A percentile compares a stretch with the other conserved stretches of the same genome.
phyloP scores from a whole-genome alignment of 2,797 vertebrate species.

The Poeciliopsis turneri region DNA sequence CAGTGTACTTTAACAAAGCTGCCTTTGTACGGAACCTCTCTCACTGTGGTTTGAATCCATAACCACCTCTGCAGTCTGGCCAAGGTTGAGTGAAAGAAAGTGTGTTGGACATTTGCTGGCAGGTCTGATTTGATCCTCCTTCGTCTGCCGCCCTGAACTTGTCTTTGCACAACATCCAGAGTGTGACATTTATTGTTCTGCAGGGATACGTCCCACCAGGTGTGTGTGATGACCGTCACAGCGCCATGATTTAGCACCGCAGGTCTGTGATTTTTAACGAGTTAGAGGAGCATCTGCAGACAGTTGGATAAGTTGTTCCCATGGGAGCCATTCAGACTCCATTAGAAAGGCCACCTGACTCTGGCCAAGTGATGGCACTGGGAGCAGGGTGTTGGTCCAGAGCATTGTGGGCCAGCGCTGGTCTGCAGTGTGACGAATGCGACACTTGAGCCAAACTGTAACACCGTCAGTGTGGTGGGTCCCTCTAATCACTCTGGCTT shows the following conservation, averaged over 20 bases:
- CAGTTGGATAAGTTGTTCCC: constrained; percentile 70
- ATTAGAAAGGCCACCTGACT: constrained; percentile 55
- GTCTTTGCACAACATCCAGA: constrained; percentile 39
- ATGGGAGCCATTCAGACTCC: constrained; percentile 60
- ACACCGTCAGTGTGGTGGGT: constrained; percentile 69
- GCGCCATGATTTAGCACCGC: constrained; percentile 66
- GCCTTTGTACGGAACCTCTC: constrained; percentile 59
- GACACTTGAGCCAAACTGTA: constrained; percentile 81
- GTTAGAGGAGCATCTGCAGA: constrained; percentile 60
- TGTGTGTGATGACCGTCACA: constrained; percentile 70
- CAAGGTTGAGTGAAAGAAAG: constrained; percentile 37
- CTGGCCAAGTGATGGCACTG: constrained; percentile 47
- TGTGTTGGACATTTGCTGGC: constrained; percentile 20
- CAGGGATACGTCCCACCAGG: constrained; percentile 70
- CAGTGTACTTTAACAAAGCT: constrained; percentile 54
- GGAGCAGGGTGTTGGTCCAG: constrained; percentile 32
- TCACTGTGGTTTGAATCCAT: constrained; percentile 52
- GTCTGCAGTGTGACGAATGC: constrained; percentile 72
- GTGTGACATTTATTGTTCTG: constrained; percentile 73
- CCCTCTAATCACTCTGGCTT: constrained; percentile 70
- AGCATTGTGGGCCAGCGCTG: constrained; percentile 29
- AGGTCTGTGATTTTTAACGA: constrained; percentile 70
- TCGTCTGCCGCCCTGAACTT: constrained; percentile 37
- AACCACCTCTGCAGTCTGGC: constrained; percentile 53
- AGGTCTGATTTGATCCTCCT: constrained; percentile 43